phyloP scores from a whole-genome alignment of 64 coral and sea anemone genomes.

The Montipora capricornis region DNA sequence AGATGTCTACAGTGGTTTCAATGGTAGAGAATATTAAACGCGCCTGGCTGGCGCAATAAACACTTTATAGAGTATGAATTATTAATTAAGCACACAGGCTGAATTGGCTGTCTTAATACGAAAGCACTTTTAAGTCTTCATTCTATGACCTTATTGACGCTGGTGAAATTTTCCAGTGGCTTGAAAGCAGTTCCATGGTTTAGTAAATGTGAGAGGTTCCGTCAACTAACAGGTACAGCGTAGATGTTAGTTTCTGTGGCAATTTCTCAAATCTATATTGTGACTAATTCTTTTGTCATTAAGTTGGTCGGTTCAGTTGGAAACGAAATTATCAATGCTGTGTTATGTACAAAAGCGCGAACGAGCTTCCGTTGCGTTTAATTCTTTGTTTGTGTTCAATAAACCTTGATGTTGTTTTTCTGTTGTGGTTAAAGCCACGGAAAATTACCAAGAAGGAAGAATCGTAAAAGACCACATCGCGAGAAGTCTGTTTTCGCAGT shows the following conservation, averaged over 20 bases:
- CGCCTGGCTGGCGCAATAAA: slow-evolving; percentile 1
- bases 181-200: not conserved
- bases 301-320: not conserved
- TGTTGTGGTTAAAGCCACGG: slow-evolving; percentile 26
- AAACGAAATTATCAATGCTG: not conserved
- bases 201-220: not conserved
- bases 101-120: slow-evolving; percentile 31
- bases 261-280: not conserved
- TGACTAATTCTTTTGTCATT: slow-evolving; percentile 20
- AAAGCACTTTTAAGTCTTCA: not conserved
- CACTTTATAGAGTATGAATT: slow-evolving; percentile 1
- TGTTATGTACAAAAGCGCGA: not conserved
- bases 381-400: not conserved
- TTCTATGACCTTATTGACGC: not conserved
- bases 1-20: no score
- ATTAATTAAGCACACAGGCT: slow-evolving; percentile 19
- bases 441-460: not conserved
- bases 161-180: not conserved
- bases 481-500: slow-evolving; percentile 1
- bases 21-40: not conserved
- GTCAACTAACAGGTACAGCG: not conserved
- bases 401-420: not conserved
- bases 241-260: not conserved
- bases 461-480: not conserved
- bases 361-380: not conserved